Percentiles rank a stretch among this genome's conserved stretches.
Evolutionary conservation across 2,888 invertebrate genomes (phyloP).

Genomic region (Tiliacea citrago): DNA sequence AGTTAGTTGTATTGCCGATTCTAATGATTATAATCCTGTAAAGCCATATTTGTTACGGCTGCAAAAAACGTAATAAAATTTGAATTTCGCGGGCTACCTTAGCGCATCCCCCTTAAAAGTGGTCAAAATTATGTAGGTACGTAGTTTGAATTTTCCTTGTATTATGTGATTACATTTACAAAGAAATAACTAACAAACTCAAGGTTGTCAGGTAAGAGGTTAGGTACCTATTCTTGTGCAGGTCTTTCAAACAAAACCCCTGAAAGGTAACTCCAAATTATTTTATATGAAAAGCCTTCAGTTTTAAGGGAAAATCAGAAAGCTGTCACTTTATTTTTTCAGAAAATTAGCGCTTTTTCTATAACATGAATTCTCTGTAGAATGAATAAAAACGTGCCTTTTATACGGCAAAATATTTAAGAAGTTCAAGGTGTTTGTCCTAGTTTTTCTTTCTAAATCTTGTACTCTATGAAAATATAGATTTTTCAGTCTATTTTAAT

Average conservation of each 20-base stretch:
- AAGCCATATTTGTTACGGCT: too few relatives aligned
- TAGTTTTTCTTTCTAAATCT: not conserved
- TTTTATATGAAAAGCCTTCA: constrained; percentile 6
- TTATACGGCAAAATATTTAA: not conserved
- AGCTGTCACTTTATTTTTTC: not conserved
- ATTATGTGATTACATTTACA: not conserved
- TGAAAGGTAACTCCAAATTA: constrained; percentile 1
- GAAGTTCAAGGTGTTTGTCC: not conserved
- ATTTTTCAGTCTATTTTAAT: not conserved
- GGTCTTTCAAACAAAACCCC: not conserved
- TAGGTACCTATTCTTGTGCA: not conserved
- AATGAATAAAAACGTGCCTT: too few relatives aligned
- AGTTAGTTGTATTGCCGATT: too few relatives aligned
- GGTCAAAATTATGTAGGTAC: too few relatives aligned
- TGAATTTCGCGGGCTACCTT: too few relatives aligned
- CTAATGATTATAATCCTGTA: too few relatives aligned
- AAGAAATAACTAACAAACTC: not conserved
- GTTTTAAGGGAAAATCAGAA: not conserved
- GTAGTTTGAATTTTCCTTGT: not conserved
- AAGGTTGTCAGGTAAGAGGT: not conserved
- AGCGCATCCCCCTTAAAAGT: too few relatives aligned
- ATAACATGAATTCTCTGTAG: not conserved
- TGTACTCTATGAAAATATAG: not conserved
- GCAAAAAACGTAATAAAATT: too few relatives aligned
- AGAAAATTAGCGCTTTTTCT: not conserved